Conservation (phyloP, 2,797 vertebrate genomes). For the Ispidina lecontei region DNA sequence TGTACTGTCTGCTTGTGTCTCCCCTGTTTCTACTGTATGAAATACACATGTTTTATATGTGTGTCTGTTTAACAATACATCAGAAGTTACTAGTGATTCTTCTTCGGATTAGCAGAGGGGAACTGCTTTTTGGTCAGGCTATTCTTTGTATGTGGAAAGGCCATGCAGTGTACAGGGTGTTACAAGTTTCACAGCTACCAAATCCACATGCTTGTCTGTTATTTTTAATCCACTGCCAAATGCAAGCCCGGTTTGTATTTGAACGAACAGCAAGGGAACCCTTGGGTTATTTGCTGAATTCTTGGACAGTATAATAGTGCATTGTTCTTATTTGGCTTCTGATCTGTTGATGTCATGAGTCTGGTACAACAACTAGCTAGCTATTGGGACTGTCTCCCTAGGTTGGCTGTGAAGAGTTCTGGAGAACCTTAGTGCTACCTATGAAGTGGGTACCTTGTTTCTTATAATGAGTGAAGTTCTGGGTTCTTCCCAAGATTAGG, state of each 20-base stretch:
- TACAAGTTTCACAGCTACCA: background rate
- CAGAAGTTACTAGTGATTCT: background rate
- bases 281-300: background rate
- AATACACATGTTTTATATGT: background rate
- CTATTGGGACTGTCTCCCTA: background rate
- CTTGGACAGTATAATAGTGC: background rate
- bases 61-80: background rate
- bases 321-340: background rate
- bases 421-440: background rate
- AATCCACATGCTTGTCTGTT: no score
- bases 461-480: background rate
- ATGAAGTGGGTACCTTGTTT: background rate
- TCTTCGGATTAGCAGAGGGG: background rate
- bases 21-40: background rate
- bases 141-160: fast-evolving
- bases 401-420: background rate
- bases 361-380: background rate
- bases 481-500: background rate
- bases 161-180: fast-evolving
- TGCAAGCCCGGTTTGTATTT: background rate
- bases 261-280: background rate
- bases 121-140: background rate
- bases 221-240: no score
- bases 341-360: background rate
- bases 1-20: fast-evolving